Base-by-base conservation (phyloP, 2,113 vertebrate genomes). In the Osmerus eperlanus region DNA sequence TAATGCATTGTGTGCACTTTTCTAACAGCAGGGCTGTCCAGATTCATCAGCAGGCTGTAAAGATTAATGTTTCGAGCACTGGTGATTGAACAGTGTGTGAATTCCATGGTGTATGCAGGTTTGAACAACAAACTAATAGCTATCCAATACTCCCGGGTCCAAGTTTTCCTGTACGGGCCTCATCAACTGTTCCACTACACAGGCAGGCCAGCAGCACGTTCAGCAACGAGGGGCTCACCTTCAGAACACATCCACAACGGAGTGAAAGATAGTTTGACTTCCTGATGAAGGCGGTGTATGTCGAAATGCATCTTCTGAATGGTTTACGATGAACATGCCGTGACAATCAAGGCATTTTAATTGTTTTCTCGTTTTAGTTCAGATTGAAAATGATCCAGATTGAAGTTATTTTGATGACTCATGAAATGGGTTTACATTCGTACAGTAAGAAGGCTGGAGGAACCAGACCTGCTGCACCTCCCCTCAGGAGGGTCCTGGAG, bases 61-160 rank as follows among this genome's bases (percentile, higher is more conserved):
- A 78, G 61, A 76, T 69, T 66, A 71, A 72, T 69, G 61, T 63
- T 52, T 73, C 65, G 66, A 71, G 67, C 64, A 66, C 64, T 18
- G 56, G 70, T 47, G 55, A 69, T 29, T 64, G 62, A 82, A 72
- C 74, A 32, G 72, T 19, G 69, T 77, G 67, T 75, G 66, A 80
- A 75, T 69, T 80, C 41, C 28, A 60, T 56, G 67, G 63, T 71
- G 61, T 52, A 56, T 66, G 68, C 47, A 70, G 67, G 71, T 73
- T 71, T 66, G 68, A 51, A 55, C 55, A 66, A 47, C 68, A 72
- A 74, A 71, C 41, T 36, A 16, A 21, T 62, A 28, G 36, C 19
- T 60, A 65, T 65, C 36, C 13, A 41, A 18, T 62, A 62, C 28
- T 73, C 55, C 66, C 13, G 13, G 15, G 19, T n/a, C n/a, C 15